phyloP scores from a whole-genome alignment of 2,888 invertebrate genomes.

The Trissoscelio sp. region DNA sequence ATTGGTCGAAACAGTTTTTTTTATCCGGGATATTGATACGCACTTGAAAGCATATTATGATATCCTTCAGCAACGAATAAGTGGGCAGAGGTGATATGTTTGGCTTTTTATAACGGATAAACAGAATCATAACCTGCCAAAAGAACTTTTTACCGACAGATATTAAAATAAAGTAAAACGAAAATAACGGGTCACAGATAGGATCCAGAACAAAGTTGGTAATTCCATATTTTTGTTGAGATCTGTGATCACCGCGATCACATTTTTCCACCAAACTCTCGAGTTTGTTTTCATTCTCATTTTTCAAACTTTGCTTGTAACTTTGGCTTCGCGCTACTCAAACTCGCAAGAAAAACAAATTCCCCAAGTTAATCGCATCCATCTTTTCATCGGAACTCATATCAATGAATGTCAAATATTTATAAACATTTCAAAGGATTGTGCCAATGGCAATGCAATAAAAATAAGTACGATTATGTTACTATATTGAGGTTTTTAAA shows the following conservation, averaged over 20 bases:
- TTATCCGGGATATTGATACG: conserved; percentile 13
- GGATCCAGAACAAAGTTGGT: conserved; percentile 38
- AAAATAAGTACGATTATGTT: background rate
- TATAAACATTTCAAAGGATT: conserved; percentile 20
- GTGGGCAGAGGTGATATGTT: conserved; percentile 27
- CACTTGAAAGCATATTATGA: conserved; percentile 42
- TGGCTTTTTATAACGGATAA: conserved; percentile 40
- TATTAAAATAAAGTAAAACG: conserved; percentile 34
- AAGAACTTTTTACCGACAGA: conserved; percentile 45
- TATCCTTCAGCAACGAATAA: conserved; percentile 29
- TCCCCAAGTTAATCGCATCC: conserved; percentile 40
- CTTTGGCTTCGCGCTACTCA: conserved; percentile 23
- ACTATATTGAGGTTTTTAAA: background rate
- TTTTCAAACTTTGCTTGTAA: conserved; percentile 50
- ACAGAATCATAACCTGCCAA: conserved; percentile 48
- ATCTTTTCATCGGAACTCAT: conserved; percentile 42
- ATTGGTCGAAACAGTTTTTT: conserved; percentile 18
- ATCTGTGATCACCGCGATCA: conserved; percentile 49
- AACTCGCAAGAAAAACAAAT: conserved; percentile 51
- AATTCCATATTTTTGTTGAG: conserved; percentile 55
- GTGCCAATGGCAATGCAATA: background rate
- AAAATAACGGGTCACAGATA: conserved; percentile 49
- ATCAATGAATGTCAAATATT: conserved; percentile 45
- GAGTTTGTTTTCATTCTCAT: conserved; percentile 49
- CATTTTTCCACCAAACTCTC: conserved; percentile 47